These are phyloP conservation scores for Burhinus oedicnemus DNA, from an alignment of 2,113 vertebrate species.

Conservation along the genomic window DNA sequence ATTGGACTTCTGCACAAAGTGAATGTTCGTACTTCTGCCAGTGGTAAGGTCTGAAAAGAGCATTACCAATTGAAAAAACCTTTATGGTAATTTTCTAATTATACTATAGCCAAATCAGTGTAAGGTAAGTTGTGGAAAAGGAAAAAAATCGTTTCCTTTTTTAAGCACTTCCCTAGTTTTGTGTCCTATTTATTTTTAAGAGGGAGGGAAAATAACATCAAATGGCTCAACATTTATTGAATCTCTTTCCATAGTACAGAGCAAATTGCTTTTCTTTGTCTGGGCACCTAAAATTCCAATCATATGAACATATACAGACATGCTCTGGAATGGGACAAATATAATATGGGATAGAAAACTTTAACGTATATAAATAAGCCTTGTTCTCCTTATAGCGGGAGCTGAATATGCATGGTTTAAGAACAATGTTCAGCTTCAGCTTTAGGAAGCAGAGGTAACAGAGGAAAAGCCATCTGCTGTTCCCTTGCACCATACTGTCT, in stretches of 20 bases:
- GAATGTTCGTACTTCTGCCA: background rate
- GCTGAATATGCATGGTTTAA: conserved; percentile 62
- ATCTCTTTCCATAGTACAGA: background rate
- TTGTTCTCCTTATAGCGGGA: background rate
- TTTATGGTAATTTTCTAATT: background rate
- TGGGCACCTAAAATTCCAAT: background rate
- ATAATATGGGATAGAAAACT: background rate
- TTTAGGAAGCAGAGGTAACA: conserved; percentile 72
- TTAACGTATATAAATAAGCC: background rate
- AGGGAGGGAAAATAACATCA: background rate
- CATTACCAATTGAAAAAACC: background rate
- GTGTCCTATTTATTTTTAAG: background rate
- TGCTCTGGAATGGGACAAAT: background rate
- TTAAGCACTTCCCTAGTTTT: background rate
- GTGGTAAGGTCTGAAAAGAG: background rate
- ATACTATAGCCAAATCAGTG: background rate
- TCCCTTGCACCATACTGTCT: conserved; percentile 76
- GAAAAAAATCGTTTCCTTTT: background rate
- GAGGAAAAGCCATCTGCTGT: conserved; percentile 79
- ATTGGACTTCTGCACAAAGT: background rate
- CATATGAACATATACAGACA: background rate
- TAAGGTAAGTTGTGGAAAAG: conserved; percentile 9
- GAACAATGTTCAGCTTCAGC: conserved; percentile 44
- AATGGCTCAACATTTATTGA: background rate
- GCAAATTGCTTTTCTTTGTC: background rate